These are phyloP conservation scores for Xanthorhoe spadicearia DNA, from an alignment of 2,888 invertebrate genomes.

Conservation along the genomic window DNA sequence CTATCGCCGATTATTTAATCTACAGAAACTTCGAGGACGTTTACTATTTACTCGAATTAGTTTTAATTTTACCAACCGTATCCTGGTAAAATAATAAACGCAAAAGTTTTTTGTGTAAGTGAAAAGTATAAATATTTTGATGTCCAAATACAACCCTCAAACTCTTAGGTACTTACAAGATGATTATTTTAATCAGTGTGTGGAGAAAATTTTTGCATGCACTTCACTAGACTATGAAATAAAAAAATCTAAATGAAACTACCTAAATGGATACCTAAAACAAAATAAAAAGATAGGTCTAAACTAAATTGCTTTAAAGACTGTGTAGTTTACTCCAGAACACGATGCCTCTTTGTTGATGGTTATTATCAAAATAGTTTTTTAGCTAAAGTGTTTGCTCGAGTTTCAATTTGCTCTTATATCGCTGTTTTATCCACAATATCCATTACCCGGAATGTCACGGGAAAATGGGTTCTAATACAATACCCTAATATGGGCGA, in stretches of 20 bases:
- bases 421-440: constrained; percentile 37
- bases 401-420: constrained; percentile 29
- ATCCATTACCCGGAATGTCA: constrained; percentile 40
- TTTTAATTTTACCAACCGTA: neutral
- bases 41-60: neutral
- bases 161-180: no score
- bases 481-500: constrained; percentile 34
- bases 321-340: neutral
- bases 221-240: no score
- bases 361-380: neutral
- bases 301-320: neutral
- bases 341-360: neutral
- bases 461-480: constrained; percentile 35
- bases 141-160: no score
- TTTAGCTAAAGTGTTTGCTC: constrained; percentile 17
- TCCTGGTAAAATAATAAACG: neutral
- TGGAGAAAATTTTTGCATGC: no score
- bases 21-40: constrained; percentile 43
- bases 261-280: no score
- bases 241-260: no score
- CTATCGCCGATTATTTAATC: constrained; percentile 74
- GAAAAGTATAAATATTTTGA: neutral
- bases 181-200: no score
- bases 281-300: no score
- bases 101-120: neutral